These are phyloP conservation scores for Schizaphis graminum DNA, from an alignment of 2,888 invertebrate genomes.

Conservation along the genomic window DNA sequence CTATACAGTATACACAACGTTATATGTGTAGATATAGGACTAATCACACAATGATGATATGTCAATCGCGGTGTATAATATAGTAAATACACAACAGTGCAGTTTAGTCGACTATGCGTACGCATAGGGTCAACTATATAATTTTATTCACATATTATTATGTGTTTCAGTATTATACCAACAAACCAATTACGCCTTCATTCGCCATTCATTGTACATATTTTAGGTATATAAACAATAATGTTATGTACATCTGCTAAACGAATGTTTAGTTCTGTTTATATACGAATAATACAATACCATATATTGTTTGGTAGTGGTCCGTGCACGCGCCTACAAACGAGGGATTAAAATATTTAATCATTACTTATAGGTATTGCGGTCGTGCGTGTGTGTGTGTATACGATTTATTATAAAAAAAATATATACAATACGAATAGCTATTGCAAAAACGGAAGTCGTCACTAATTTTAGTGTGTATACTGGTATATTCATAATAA, in stretches of 20 bases:
- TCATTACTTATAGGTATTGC: not conserved
- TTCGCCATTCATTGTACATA: not conserved
- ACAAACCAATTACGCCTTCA: slow-evolving; percentile 2
- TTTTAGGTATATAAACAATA: slow-evolving; percentile 1
- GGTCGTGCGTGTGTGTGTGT: not conserved
- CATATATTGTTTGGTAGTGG: not conserved
- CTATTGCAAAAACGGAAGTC: not conserved
- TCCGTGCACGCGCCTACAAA: not conserved
- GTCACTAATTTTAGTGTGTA: not conserved
- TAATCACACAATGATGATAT: not conserved
- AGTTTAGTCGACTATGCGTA: not conserved
- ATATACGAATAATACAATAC: not conserved
- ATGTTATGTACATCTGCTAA: not conserved
- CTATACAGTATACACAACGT: not conserved
- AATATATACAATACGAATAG: not conserved
- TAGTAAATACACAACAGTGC: not conserved
- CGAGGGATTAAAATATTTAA: slow-evolving; percentile 30
- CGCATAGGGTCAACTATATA: not conserved
- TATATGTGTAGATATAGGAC: not conserved
- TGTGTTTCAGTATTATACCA: not conserved
- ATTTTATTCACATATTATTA: not conserved
- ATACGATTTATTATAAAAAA: not conserved
- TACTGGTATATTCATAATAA: too few species aligned
- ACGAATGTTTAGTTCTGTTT: not conserved
- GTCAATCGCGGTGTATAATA: not conserved